These are phyloP conservation scores for Tillus elongatus DNA, from an alignment of 2,888 invertebrate genomes.

Conservation along the genomic window DNA sequence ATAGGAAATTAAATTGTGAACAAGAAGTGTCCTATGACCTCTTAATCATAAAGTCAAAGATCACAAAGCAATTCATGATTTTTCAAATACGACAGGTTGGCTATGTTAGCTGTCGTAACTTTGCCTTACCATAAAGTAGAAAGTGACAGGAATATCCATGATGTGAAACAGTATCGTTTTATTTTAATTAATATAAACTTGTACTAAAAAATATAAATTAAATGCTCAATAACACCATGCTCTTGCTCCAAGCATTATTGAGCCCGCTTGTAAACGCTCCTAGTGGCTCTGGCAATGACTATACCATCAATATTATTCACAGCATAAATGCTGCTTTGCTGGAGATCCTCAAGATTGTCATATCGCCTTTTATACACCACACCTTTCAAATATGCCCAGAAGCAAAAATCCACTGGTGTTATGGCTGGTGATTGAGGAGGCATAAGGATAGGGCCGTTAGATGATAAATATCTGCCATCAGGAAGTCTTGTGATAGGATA, in stretches of 20 bases:
- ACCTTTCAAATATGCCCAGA: background rate
- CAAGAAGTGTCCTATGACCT: too few species aligned
- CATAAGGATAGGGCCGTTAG: constrained; percentile 1
- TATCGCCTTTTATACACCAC: background rate
- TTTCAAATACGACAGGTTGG: background rate
- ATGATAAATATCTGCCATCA: constrained; percentile 2
- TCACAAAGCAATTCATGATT: background rate
- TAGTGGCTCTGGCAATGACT: constrained; percentile 1
- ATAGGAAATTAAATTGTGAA: too few species aligned
- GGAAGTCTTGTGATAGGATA: background rate
- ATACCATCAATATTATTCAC: background rate
- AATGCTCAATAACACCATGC: background rate
- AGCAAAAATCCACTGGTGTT: background rate
- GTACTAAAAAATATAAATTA: background rate
- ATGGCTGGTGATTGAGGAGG: background rate
- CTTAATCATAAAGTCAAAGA: too few species aligned
- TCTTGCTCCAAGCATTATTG: background rate
- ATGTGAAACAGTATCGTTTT: background rate
- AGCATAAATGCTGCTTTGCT: constrained; percentile 2
- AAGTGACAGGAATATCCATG: constrained; percentile 2
- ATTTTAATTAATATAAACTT: background rate
- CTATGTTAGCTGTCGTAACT: background rate
- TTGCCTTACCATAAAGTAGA: constrained; percentile 3
- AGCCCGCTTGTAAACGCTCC: constrained; percentile 2
- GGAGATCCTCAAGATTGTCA: constrained; percentile 1